Conservation (phyloP, 2,888 invertebrate species). For the Hypomecis punctinalis region DNA sequence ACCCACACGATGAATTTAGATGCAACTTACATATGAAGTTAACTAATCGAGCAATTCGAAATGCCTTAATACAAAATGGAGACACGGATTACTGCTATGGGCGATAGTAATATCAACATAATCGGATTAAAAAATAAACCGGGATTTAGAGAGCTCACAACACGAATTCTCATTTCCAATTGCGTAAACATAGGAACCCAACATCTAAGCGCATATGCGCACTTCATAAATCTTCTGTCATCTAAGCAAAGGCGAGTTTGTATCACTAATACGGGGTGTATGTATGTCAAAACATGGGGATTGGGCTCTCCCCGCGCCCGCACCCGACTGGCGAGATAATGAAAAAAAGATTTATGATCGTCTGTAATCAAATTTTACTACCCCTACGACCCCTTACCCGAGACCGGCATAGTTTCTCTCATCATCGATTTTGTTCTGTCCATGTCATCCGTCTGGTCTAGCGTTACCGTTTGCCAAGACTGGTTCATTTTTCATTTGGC, state of each 20-base stretch:
- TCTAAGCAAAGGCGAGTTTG: constrained; percentile 68
- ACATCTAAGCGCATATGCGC: constrained; percentile 76
- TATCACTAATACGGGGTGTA: constrained; percentile 78
- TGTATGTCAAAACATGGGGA: constrained; percentile 83
- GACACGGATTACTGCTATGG: constrained; percentile 20
- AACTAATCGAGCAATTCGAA: neutral
- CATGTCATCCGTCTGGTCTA: constrained; percentile 43
- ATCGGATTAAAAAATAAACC: constrained; percentile 52
- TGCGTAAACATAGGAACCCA: constrained; percentile 72
- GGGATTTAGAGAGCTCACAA: constrained; percentile 55
- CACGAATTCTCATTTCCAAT: constrained; percentile 50
- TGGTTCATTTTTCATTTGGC: constrained; percentile 25
- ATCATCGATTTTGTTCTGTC: constrained; percentile 60
- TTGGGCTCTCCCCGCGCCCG: constrained; percentile 67
- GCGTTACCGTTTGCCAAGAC: constrained; percentile 28
- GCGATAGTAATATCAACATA: constrained; percentile 40
- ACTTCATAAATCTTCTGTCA: constrained; percentile 82
- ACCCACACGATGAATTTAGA: neutral
- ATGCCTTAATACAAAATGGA: constrained; percentile 21
- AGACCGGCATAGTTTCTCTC: constrained; percentile 60
- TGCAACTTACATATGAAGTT: neutral
- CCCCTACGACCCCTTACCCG: constrained; percentile 67
- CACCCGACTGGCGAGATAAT: constrained; percentile 72
- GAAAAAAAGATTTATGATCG: constrained; percentile 84
- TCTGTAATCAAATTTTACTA: constrained; percentile 83